Evolutionary conservation across 2,797 vertebrate species (phyloP), one percentile per base, ranked within the genome.

Genomic region (Gambusia yucatana): DNA sequence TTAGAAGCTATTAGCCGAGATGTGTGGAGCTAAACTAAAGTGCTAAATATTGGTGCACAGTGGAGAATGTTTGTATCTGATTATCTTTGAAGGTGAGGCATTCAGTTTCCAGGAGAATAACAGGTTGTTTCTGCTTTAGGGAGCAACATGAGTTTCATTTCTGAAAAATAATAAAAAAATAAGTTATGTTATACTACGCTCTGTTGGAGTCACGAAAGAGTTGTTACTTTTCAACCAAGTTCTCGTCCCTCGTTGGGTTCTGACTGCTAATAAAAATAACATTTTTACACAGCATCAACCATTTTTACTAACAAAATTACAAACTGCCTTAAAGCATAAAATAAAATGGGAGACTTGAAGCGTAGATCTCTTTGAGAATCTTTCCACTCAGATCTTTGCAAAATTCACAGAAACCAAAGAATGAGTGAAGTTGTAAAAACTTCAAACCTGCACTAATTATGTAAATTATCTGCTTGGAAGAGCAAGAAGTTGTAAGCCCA

Each of bases 331-430:
- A 44, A 52, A 46, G 25, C 0, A 17, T 75, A 39, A 0, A n/a
- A 25, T 3, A 39, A 25, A 9, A 28, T 57, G 67, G n/a, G 4
- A 52, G 55, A 67, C 20, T 30, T 30, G 65, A 22, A 25, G 16
- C 30, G 13, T 28, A 25, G 16, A 61, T 70, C 20, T 73, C 28
- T 59, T 65, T 36, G 16, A 72, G 11, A 72, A 43, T 50, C 8
- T 55, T 47, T 61, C 3, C 50, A 17, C 44, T 57, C 14, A 36
- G 10, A 75, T 50, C 41, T 67, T 44, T 13, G 48, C 65, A 39
- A 48, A 71, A 57, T 33, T 74, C 44, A 73, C 22, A 72, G 47
- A 75, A 76, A 80, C 43, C 17, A 41, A 33, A 36, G 16, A 39
- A 50, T 16, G 22, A 61, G 0, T 39, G 52, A 41, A 65, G 46